These are phyloP conservation scores for Lacerta bilineata DNA, from an alignment of 2,797 vertebrate species.

Conservation along the genomic window DNA sequence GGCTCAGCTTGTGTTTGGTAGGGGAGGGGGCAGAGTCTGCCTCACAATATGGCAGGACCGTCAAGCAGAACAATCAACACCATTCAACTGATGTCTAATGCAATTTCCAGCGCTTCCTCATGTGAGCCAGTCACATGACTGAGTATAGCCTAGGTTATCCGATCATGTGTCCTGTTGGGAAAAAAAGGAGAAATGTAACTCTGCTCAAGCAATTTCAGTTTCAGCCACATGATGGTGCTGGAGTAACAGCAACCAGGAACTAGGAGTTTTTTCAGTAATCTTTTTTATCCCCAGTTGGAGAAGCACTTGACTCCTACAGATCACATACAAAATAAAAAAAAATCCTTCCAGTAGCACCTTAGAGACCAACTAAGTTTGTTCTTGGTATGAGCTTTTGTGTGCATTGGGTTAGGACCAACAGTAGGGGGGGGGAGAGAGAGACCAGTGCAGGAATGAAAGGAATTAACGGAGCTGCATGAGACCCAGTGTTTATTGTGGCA, in stretches of 20 bases:
- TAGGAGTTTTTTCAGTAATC: constrained; percentile 14
- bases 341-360: too few species aligned
- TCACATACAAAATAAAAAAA: neutral
- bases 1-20: constrained; percentile 74
- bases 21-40: constrained; percentile 81
- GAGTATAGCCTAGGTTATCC: constrained; percentile 86
- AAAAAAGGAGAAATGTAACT: constrained; percentile 39
- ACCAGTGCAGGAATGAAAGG: neutral
- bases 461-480: neutral
- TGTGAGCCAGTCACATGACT: constrained; percentile 97
- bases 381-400: too few species aligned
- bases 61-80: constrained; percentile 90
- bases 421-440: too few species aligned
- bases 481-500: neutral
- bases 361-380: too few species aligned
- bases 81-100: constrained; percentile 98
- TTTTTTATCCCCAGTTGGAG: neutral
- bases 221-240: constrained; percentile 60
- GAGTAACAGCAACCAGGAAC: constrained; percentile 22
- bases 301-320: neutral
- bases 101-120: constrained; percentile 87
- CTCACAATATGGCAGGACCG: constrained; percentile 81
- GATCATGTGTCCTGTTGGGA: constrained; percentile 82
- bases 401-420: neutral
- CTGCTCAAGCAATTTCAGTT: neutral